Evolutionary conservation across 2,797 vertebrate species (phyloP), one percentile per base, ranked within the genome.

Genomic region (Coendou prehensilis): DNA sequence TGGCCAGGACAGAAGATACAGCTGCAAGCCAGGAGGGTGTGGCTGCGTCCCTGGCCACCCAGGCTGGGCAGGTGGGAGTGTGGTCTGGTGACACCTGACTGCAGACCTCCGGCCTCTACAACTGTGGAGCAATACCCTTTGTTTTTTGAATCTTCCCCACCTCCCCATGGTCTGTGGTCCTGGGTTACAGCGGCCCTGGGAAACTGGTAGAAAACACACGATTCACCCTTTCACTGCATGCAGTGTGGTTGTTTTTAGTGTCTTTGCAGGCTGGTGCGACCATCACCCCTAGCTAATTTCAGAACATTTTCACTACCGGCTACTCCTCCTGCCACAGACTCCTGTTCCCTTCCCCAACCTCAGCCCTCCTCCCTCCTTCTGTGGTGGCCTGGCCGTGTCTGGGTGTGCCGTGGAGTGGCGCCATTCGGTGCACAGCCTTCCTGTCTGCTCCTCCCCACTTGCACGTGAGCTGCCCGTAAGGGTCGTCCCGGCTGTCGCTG

Each of bases 381-480:
- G 0, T 0, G 5, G 20, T 9, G 18, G n/a, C 9, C 28, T 22
- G 41, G 37, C 57, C 30, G 1, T 0, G 33, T 30, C 5, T 1
- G 13, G 61, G 33, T 1, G 0, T 15, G 71, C 41, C 9, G 0
- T 0, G 6, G 41, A 26, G 13, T 2, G 30, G 56, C 4, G 5
- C 9, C 9, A 15, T 8, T 76, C 5, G 11, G 0, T 2, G 14
- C 9, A 1, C 9, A 6, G 26, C 73, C 73, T 47, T 50, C 45
- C 45, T 47, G 13, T 45, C 73, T 30, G 26, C 26, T 30, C 50
- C 76, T 79, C 78, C 37, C 52, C 6, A 2, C 33, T 10, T 6
- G 13, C 13, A 5, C 50, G 73, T 28, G 45, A 28, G 26, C 45
- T 50, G 73, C 23, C 71, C 10, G 6, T 1, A 5, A 75, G 41